phyloP scores from a whole-genome alignment of 2,797 vertebrate genomes.

The Tapirus indicus region DNA sequence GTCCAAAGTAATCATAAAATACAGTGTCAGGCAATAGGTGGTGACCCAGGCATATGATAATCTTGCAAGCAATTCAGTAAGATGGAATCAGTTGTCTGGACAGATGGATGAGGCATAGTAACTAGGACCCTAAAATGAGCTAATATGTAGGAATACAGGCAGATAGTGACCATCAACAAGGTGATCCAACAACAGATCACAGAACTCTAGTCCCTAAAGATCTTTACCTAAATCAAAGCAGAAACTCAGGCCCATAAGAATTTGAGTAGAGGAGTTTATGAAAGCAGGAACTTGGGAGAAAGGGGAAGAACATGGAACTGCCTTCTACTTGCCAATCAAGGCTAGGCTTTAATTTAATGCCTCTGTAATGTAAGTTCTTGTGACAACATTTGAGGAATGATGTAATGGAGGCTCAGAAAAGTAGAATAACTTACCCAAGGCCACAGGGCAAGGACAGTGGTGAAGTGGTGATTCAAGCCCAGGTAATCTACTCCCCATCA shows the following conservation, averaged over 20 bases:
- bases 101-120: background rate
- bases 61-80: background rate
- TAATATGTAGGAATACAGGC: background rate
- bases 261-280: background rate
- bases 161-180: background rate
- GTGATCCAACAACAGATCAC: background rate
- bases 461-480: background rate
- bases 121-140: background rate
- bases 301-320: background rate
- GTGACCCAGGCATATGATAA: background rate
- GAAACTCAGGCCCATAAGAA: background rate
- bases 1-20: constrained; percentile 14
- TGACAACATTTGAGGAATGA: background rate
- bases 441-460: background rate
- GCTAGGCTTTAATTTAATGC: background rate
- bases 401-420: background rate
- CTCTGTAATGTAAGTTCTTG: background rate
- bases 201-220: background rate
- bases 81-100: background rate
- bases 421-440: background rate
- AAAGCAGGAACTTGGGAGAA: background rate
- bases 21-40: background rate
- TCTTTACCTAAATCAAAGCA: background rate
- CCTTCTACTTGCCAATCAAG: constrained; percentile 17
- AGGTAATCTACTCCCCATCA: background rate